Evolutionary conservation across 2,113 vertebrate genomes (phyloP).

Genomic region (Amblyopsis rosae): DNA sequence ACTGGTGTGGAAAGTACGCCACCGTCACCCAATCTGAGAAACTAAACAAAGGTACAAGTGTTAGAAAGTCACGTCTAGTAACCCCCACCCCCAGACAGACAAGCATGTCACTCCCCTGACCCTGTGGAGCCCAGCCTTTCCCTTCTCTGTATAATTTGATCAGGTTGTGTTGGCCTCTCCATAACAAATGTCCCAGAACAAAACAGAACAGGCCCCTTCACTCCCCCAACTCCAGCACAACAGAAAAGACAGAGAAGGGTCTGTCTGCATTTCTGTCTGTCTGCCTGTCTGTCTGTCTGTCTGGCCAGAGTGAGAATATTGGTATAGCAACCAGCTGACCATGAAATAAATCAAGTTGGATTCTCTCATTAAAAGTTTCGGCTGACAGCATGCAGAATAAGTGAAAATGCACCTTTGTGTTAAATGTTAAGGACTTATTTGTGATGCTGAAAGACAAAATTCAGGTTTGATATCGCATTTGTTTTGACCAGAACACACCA

Average conservation of each 20-base stretch:
- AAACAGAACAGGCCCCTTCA: conserved; percentile 73
- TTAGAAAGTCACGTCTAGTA: conserved; percentile 23
- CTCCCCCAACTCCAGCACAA: conserved; percentile 68
- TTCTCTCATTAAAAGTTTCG: conserved; percentile 30
- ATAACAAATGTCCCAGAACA: conserved; percentile 69
- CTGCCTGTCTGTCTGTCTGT: neutral
- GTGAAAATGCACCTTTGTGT: conserved; percentile 7
- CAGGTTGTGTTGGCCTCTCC: conserved; percentile 71
- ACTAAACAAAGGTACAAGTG: conserved; percentile 24
- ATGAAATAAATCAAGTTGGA: conserved; percentile 61
- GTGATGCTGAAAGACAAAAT: neutral
- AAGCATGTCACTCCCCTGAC: conserved; percentile 51
- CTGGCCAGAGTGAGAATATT: conserved; percentile 59
- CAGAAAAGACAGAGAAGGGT: conserved; percentile 74
- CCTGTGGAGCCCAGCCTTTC: conserved; percentile 18
- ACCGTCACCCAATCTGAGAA: conserved; percentile 15
- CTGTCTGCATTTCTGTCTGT: conserved; percentile 52
- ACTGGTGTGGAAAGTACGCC: neutral
- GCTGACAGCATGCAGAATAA: conserved; percentile 6
- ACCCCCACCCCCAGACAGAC: conserved; percentile 25
- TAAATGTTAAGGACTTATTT: neutral
- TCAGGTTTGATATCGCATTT: neutral
- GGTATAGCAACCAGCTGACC: conserved; percentile 70
- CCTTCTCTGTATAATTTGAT: conserved; percentile 69
- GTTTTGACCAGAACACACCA: conserved; percentile 8